Evolutionary conservation across 2,113 vertebrate species (phyloP).

Genomic region (Mixornis gularis): DNA sequence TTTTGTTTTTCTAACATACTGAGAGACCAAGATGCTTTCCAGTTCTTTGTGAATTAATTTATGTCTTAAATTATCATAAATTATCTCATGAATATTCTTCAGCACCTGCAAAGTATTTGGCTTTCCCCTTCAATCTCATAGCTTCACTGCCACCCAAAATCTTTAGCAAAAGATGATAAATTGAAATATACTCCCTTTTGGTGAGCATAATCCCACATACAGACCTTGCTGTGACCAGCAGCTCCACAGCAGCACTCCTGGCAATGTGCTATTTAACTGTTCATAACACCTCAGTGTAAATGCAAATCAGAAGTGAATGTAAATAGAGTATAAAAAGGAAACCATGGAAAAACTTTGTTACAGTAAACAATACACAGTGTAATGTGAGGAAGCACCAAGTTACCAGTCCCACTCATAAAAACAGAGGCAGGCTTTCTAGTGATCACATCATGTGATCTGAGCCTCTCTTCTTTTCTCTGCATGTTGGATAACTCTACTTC

Average conservation of each 20-base stretch:
- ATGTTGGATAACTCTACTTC: not conserved
- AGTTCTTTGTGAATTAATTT: conserved; percentile 24
- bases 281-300: not conserved
- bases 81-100: conserved; percentile 22
- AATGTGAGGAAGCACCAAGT: not conserved
- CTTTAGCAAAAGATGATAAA: not conserved
- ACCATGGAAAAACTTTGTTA: not conserved
- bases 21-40: conserved; percentile 19
- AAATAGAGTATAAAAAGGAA: not conserved
- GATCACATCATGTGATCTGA: not conserved
- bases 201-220: not conserved
- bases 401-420: not conserved
- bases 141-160: not conserved
- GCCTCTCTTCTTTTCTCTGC: not conserved
- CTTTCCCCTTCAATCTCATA: not conserved
- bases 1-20: conserved; percentile 51
- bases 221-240: not conserved
- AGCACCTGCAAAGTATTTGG: conserved; percentile 50
- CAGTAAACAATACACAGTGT: not conserved
- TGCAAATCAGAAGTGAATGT: not conserved
- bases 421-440: not conserved
- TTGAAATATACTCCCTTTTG: not conserved
- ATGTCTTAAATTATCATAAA: not conserved
- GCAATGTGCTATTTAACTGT: not conserved
- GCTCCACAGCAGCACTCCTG: not conserved